These are phyloP conservation scores for Macquaria australasica DNA, from an alignment of 2,113 vertebrate genomes.

Conservation along the genomic window DNA sequence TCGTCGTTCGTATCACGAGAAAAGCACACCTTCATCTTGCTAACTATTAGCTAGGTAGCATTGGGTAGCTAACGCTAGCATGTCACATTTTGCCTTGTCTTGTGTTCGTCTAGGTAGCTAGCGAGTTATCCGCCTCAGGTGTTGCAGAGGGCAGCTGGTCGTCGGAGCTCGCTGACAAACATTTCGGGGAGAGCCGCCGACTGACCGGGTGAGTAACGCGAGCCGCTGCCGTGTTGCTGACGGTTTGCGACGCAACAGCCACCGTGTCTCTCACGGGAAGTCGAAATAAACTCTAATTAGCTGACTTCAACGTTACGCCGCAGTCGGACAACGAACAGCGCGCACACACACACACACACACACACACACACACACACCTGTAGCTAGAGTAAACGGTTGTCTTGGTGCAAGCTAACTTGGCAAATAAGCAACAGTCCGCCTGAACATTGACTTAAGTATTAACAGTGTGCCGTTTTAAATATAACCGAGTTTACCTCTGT, in stretches of 20 bases:
- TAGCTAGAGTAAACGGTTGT: constrained; percentile 69
- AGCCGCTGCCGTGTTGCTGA: constrained; percentile 33
- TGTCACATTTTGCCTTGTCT: constrained; percentile 60
- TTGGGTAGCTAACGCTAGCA: constrained; percentile 72
- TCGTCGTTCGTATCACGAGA: constrained; percentile 21
- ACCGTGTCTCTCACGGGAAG: background rate
- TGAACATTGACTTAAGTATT: background rate
- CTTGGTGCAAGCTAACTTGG: constrained; percentile 17
- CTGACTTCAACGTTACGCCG: background rate
- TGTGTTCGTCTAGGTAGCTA: constrained; percentile 63
- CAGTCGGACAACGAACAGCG: constrained; percentile 26
- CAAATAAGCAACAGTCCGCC: background rate
- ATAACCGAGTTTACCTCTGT: background rate
- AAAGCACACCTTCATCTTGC: constrained; percentile 65
- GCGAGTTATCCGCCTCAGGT: constrained; percentile 49
- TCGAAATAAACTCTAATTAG: background rate
- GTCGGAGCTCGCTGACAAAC: constrained; percentile 42
- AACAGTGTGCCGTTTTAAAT: background rate
- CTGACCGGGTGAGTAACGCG: constrained; percentile 72
- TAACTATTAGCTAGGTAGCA: constrained; percentile 75
- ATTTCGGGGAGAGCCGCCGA: constrained; percentile 47
- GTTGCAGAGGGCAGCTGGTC: constrained; percentile 41
- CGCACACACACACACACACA: too few species aligned
- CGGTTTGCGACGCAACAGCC: too few species aligned
- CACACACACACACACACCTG: too few species aligned